A percentile compares a stretch with the other conserved stretches of the same genome.
phyloP scores from a whole-genome alignment of 2,113 vertebrate species.

The Colistium nudipinnis region DNA sequence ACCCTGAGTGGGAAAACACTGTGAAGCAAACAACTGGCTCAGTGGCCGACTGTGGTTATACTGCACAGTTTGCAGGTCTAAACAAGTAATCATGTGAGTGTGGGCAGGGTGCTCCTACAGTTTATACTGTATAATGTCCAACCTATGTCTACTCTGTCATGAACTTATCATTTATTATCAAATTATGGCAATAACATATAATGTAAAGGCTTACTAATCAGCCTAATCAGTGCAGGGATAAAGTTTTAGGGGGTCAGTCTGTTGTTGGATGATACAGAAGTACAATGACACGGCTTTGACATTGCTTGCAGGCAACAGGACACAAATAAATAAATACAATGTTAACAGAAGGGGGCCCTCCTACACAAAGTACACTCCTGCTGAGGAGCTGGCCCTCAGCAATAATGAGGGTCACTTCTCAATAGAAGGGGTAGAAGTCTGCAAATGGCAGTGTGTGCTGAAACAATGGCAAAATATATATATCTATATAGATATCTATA shows the following conservation, averaged over 20 bases:
- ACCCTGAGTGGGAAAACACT: too few species aligned
- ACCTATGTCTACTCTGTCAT: too few species aligned
- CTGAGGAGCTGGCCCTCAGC: neutral
- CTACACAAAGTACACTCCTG: neutral
- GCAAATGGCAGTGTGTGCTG: neutral
- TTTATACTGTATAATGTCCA: too few species aligned
- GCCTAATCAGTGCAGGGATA: neutral
- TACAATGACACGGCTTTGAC: slow-evolving; percentile 3
- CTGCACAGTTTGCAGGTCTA: neutral
- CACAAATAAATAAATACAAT: neutral
- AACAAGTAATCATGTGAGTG: too few species aligned
- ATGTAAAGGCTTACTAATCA: too few species aligned
- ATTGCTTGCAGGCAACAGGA: neutral
- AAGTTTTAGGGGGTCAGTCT: neutral
- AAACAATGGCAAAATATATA: too few species aligned
- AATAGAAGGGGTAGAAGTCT: neutral
- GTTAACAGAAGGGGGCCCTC: neutral
- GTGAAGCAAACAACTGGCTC: too few species aligned
- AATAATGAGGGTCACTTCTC: neutral
- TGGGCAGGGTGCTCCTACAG: too few species aligned
- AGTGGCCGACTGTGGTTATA: too few species aligned
- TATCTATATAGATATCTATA: too few species aligned
- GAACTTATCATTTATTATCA: too few species aligned
- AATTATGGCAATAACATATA: too few species aligned
- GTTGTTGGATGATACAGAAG: neutral